Evolutionary conservation across 92 coral and sea anemone genomes (phyloP).

Genomic region (Parazoanthus swiftii): DNA sequence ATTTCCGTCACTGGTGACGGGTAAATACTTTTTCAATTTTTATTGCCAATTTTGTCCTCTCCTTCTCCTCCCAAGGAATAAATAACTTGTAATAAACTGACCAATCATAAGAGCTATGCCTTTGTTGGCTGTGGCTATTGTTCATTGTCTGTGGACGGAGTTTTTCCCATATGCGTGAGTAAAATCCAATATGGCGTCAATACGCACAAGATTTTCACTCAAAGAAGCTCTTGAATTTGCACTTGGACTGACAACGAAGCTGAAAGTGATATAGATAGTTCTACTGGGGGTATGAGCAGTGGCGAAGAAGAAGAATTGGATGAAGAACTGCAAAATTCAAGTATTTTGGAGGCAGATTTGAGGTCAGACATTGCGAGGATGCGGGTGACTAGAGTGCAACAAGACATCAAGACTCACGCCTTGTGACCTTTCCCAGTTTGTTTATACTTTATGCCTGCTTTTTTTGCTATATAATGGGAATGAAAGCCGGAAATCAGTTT

Average conservation of each 20-base stretch:
- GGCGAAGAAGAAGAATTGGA: slow-evolving; percentile 8
- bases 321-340: too few species aligned
- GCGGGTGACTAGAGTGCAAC: too few species aligned
- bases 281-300: slow-evolving; percentile 9
- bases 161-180: neutral
- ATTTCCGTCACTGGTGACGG: too few species aligned
- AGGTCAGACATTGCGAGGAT: too few species aligned
- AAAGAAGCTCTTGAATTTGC: slow-evolving; percentile 3
- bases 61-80: slow-evolving; percentile 6
- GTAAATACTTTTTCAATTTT: too few species aligned
- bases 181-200: neutral
- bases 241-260: neutral
- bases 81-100: neutral
- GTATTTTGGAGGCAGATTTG: too few species aligned
- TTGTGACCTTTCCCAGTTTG: too few species aligned
- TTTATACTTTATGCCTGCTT: too few species aligned
- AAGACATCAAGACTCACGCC: too few species aligned
- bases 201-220: slow-evolving; percentile 18
- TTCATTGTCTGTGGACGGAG: neutral
- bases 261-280: neutral
- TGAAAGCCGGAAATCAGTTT: too few species aligned
- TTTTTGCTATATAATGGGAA: too few species aligned
- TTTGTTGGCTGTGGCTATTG: neutral
- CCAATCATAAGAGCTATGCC: neutral
- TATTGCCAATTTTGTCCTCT: neutral